Base-by-base conservation (phyloP, 35 echinoderm and acorn worm genomes). In the Apostichopus californicus region DNA sequence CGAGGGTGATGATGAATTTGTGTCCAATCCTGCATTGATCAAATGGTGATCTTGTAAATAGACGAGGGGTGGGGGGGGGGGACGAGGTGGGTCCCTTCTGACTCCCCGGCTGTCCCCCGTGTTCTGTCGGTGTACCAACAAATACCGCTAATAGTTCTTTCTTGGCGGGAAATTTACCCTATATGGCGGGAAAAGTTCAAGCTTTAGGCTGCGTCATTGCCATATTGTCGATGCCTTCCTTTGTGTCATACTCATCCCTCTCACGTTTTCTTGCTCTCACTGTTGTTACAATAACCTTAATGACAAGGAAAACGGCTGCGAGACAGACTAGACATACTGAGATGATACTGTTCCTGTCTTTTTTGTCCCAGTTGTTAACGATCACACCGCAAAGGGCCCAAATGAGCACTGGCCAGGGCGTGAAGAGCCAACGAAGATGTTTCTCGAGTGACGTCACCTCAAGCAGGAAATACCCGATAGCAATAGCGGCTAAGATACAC, bases 341-440 rank as follows among this genome's bases (percentile, higher is more conserved):
- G 28, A 81, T 81, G 24, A 81, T 81, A 46, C 79, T 54, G 79
- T 81, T 81, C 79, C 79, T 81, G 54, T 81, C 79, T 23, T 13
- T 0, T 5, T 46, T 46, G 12, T 81, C 79, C 79, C 79, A 81
- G 79, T 81, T 81, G 20, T 81, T 25, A 52, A 14, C 20, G 25
- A 81, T 26, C 14, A 26, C 54, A 15, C 79, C 79, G 14, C 21
- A 2, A 14, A 81, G 79, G 25, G 79, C 79, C 87, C 56, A 93
- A 18, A 95, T 93, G 25, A 95, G 68, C 72, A 93, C 94, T 46
- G 82, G 55, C 91, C 92, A 95, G 28, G 92, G 91, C 46, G 84
- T 93, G 92, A 94, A 95, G 56, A 91, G 93, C 78, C 90, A 93
- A 28, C 94, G 77, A 17, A 95, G 80, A 57, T 95, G 86, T 77